Conservation (phyloP, 2,797 vertebrate genomes). For the Spinus olivaceus region DNA sequence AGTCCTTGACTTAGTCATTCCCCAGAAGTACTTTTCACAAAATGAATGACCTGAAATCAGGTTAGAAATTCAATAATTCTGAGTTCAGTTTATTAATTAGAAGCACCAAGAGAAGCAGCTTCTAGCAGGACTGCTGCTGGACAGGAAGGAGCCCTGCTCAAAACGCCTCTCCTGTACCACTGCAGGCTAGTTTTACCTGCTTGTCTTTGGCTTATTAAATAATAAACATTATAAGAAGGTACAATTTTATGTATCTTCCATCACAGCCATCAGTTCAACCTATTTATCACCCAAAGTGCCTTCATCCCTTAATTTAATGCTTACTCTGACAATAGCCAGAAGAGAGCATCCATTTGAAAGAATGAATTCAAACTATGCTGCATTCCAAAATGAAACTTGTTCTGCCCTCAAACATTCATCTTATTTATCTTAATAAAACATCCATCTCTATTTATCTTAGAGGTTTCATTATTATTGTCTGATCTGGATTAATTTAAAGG, state of each 20-base stretch:
- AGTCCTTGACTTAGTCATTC: not conserved
- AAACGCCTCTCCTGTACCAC: not conserved
- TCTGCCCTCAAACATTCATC: constrained; percentile 26
- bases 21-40: not conserved
- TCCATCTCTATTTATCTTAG: constrained; percentile 44
- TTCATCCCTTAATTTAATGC: not conserved
- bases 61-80: not conserved
- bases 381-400: constrained; percentile 10
- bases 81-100: not conserved
- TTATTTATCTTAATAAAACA: constrained; percentile 60
- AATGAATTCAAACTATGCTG: not conserved
- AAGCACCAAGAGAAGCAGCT: not conserved
- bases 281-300: constrained; percentile 11
- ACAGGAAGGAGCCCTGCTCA: not conserved
- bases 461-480: constrained; percentile 34
- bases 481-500: constrained; percentile 38
- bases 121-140: not conserved
- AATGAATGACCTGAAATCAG: not conserved
- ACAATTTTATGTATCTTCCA: not conserved
- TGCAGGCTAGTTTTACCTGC: not conserved
- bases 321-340: not conserved
- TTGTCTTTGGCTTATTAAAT: not conserved
- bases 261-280: not conserved
- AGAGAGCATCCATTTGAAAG: not conserved
- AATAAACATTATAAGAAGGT: not conserved